A percentile compares a stretch with the other conserved stretches of the same genome.
phyloP scores from a whole-genome alignment of 2,888 invertebrate genomes.

The Notodonta dromedarius region DNA sequence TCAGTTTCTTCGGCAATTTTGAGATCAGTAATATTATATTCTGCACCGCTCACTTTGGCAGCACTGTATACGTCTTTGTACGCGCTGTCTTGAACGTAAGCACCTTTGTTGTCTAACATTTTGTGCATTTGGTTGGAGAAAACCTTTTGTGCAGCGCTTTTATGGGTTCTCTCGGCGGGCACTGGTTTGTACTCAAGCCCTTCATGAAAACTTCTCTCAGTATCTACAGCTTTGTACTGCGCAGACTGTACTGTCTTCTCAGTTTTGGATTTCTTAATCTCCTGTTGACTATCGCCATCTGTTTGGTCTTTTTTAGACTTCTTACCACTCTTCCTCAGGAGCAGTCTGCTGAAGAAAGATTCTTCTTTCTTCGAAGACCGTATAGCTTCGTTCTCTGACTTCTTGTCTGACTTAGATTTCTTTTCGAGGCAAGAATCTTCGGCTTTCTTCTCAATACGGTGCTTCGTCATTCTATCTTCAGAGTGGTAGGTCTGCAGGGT shows the following conservation, averaged over 20 bases:
- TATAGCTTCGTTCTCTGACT: conserved; percentile 77
- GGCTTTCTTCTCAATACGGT: conserved; percentile 70
- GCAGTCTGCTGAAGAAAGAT: conserved; percentile 87
- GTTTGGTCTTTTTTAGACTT: conserved; percentile 85
- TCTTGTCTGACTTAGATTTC: conserved; percentile 79
- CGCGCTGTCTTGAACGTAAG: conserved; percentile 77
- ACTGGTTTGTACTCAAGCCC: conserved; percentile 68
- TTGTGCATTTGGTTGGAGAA: conserved; percentile 81
- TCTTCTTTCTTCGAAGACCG: conserved; percentile 82
- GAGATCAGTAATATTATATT: conserved; percentile 79
- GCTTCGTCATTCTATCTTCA: conserved; percentile 66
- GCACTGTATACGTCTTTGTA: conserved; percentile 79
- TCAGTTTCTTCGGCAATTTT: conserved; percentile 80
- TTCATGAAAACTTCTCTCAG: conserved; percentile 59
- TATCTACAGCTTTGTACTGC: conserved; percentile 69
- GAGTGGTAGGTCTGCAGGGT: conserved; percentile 55
- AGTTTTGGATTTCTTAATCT: conserved; percentile 69
- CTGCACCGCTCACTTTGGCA: conserved; percentile 74
- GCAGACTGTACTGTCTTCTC: conserved; percentile 55
- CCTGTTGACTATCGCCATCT: conserved; percentile 70
- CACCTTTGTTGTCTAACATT: conserved; percentile 79
- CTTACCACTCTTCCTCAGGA: conserved; percentile 88
- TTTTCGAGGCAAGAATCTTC: conserved; percentile 79
- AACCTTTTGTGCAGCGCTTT: conserved; percentile 76
- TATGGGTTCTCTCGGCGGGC: conserved; percentile 74